Conservation (phyloP, 1,140 invertebrate species). For the Brachionus paranguensis region DNA sequence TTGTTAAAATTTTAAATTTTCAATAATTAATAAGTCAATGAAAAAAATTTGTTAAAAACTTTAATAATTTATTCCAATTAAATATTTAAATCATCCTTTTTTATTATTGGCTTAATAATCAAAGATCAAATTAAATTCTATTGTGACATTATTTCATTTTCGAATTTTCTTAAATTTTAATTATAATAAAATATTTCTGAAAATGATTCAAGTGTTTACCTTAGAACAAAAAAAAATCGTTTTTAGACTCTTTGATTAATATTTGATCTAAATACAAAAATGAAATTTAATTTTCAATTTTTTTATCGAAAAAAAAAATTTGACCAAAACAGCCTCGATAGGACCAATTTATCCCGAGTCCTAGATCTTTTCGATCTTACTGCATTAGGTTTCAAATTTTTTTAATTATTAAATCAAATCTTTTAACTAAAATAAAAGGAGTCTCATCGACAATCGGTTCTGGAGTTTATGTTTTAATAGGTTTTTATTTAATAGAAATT, state of each 20-base stretch:
- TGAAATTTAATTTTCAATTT: constrained; percentile 29
- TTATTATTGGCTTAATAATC: background rate
- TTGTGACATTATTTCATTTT: background rate
- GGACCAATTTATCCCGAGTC: constrained; percentile 66
- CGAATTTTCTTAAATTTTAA: background rate
- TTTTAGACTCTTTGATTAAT: background rate
- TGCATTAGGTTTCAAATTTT: constrained; percentile 56
- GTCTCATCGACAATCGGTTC: constrained; percentile 63
- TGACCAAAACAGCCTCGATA: constrained; percentile 43
- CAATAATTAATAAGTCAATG: too few relatives aligned
- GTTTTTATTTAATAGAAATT: constrained; percentile 63
- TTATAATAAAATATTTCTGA: constrained; percentile 3
- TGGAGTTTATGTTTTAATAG: constrained; percentile 60
- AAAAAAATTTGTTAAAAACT: too few relatives aligned
- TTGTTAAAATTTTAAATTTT: background rate
- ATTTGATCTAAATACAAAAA: background rate
- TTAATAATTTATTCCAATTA: background rate
- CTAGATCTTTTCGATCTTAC: constrained; percentile 72
- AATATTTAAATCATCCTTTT: background rate
- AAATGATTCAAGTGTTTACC: background rate
- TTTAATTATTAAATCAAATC: background rate
- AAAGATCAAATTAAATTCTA: background rate
- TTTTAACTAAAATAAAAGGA: constrained; percentile 47
- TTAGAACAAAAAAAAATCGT: background rate
- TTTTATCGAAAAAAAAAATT: constrained; percentile 46